These are phyloP conservation scores for Ammodytes dubius DNA, from an alignment of 2,113 vertebrate genomes.

Conservation along the genomic window DNA sequence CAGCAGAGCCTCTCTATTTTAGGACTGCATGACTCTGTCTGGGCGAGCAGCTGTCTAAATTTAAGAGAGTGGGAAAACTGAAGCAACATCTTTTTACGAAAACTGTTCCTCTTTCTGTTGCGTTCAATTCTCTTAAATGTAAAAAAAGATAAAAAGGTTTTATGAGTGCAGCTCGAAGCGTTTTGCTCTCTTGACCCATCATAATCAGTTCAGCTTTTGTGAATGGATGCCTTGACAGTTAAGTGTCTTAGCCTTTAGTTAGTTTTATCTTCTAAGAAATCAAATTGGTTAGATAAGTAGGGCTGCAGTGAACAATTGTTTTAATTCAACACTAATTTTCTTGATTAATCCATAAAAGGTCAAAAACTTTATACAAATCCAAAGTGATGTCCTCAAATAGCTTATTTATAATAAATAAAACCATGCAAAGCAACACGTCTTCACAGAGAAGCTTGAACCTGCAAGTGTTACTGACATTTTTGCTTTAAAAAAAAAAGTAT, in stretches of 20 bases:
- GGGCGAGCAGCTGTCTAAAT: constrained; percentile 74
- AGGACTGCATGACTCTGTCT: constrained; percentile 71
- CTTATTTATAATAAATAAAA: background rate
- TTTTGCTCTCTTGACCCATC: background rate
- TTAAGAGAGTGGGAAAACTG: constrained; percentile 79
- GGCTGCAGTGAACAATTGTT: background rate
- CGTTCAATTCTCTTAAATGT: background rate
- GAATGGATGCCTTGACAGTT: background rate
- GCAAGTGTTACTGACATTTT: background rate
- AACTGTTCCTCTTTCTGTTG: constrained; percentile 69
- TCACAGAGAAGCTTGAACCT: background rate
- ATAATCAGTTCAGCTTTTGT: background rate
- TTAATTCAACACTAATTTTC: background rate
- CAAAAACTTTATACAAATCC: background rate
- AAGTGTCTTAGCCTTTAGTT: background rate
- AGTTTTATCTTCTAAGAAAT: background rate
- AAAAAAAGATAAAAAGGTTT: background rate
- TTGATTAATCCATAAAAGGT: background rate
- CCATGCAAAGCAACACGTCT: background rate
- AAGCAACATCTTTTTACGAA: constrained; percentile 43
- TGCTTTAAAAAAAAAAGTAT: background rate
- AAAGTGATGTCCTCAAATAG: background rate
- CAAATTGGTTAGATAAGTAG: background rate
- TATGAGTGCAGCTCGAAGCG: background rate
- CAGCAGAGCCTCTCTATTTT: constrained; percentile 86